These are phyloP conservation scores for Schizaphis graminum DNA, from an alignment of 2,888 invertebrate genomes.

Conservation along the genomic window DNA sequence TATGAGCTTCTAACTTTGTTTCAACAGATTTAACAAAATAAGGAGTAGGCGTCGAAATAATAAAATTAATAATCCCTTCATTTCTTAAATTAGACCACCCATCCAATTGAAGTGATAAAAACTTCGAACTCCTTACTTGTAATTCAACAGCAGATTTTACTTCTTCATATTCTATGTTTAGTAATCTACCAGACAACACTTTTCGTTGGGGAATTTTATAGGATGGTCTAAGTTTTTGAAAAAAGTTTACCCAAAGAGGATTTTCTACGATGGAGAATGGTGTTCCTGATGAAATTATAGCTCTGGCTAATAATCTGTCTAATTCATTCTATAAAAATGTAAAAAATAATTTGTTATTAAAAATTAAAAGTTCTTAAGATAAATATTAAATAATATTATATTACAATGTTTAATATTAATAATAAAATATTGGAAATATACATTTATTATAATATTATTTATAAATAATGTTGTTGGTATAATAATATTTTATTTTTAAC, in stretches of 20 bases:
- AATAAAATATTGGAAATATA: not conserved
- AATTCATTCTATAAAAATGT: not conserved
- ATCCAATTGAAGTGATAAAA: slow-evolving; percentile 24
- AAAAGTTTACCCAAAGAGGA: slow-evolving; percentile 6
- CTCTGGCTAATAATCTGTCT: not conserved
- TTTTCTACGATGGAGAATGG: slow-evolving; percentile 6
- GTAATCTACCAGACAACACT: not conserved
- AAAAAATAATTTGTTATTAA: not conserved
- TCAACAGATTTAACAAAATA: slow-evolving; percentile 64
- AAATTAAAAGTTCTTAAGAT: not conserved
- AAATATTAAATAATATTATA: not conserved
- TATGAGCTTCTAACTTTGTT: slow-evolving; percentile 36
- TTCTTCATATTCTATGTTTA: not conserved
- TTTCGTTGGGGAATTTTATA: not conserved
- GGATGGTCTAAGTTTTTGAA: slow-evolving; percentile 24
- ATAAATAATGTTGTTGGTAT: not conserved
- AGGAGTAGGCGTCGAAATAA: slow-evolving; percentile 61
- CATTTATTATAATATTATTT: not conserved
- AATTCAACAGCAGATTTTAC: not conserved
- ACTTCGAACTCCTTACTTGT: not conserved
- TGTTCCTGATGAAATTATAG: not conserved
- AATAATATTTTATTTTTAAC: not conserved
- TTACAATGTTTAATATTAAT: not conserved
- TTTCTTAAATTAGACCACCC: slow-evolving; percentile 47
- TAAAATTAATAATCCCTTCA: slow-evolving; percentile 45